A percentile compares a stretch with the other conserved stretches of the same genome.
These are phyloP conservation scores for Microctenopoma steveboyesi DNA, from an alignment of 2,797 vertebrate genomes.

Conservation along the genomic window DNA sequence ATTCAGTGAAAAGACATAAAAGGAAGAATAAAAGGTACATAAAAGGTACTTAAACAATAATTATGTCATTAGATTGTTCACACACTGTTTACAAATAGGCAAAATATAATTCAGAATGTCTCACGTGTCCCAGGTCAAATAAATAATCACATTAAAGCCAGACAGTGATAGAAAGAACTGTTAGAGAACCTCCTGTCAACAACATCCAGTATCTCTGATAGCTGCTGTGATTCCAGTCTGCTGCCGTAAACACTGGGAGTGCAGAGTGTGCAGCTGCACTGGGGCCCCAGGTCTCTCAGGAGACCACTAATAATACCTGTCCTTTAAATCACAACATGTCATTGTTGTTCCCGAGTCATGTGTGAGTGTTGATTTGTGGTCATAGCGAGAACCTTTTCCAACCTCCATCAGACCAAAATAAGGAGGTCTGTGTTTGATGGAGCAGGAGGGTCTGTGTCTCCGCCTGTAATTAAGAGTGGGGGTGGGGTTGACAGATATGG, in stretches of 20 bases:
- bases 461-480: slow-evolving; percentile 35
- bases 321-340: slow-evolving; percentile 61
- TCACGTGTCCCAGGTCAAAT: slow-evolving; percentile 3
- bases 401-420: slow-evolving; percentile 37
- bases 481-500: slow-evolving; percentile 47
- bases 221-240: slow-evolving; percentile 50
- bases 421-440: slow-evolving; percentile 36
- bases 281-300: slow-evolving; percentile 48
- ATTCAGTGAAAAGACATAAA: background rate
- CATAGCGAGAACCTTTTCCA: slow-evolving; percentile 35
- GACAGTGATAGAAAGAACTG: slow-evolving; percentile 1
- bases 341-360: slow-evolving; percentile 51
- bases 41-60: background rate
- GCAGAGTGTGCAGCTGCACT: slow-evolving; percentile 45
- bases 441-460: slow-evolving; percentile 22
- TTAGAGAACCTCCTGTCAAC: slow-evolving; percentile 21
- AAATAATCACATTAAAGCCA: slow-evolving; percentile 13
- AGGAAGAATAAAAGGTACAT: background rate
- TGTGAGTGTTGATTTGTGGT: slow-evolving; percentile 51
- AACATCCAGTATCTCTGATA: slow-evolving; percentile 22
- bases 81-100: too few species aligned
- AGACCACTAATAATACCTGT: slow-evolving; percentile 65
- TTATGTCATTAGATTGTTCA: background rate
- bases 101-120: background rate
- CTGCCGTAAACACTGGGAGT: slow-evolving; percentile 47